Percentiles rank a stretch among this genome's conserved stretches.
phyloP scores from a whole-genome alignment of 2,888 invertebrate genomes.

The Alcis repandata region DNA sequence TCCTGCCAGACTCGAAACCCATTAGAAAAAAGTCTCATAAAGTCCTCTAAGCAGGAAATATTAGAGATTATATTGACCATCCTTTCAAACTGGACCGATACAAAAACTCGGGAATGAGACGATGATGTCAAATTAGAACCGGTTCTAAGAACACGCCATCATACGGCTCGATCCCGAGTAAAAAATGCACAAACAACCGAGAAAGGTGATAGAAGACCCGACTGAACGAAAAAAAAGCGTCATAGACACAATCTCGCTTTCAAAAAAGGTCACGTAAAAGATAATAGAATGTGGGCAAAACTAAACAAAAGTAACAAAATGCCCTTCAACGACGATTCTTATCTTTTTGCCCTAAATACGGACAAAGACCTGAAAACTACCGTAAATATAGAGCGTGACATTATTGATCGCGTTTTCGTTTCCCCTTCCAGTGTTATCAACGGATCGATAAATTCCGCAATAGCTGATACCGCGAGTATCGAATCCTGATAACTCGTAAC shows the following conservation, averaged over 20 bases:
- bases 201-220: constrained; percentile 29
- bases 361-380: constrained; percentile 24
- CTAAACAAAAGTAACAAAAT: constrained; percentile 14
- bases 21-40: constrained; percentile 17
- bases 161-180: constrained; percentile 15
- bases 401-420: constrained; percentile 60
- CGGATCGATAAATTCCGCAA: constrained; percentile 69
- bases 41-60: constrained; percentile 16
- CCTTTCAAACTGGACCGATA: constrained; percentile 18
- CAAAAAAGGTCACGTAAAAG: constrained; percentile 36
- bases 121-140: constrained; percentile 38
- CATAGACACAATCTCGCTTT: constrained; percentile 36
- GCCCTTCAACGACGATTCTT: constrained; percentile 15
- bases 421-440: constrained; percentile 64
- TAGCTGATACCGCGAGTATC: constrained; percentile 69
- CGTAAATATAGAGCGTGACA: constrained; percentile 28
- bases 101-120: constrained; percentile 30
- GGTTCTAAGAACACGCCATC: constrained; percentile 22
- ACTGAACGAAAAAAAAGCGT: constrained; percentile 20
- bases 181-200: constrained; percentile 26
- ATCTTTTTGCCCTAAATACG: constrained; percentile 34
- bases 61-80: constrained; percentile 18
- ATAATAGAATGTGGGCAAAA: constrained; percentile 28
- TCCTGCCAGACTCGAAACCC: constrained; percentile 17
- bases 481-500: constrained; percentile 64